phyloP scores from a whole-genome alignment of 2,888 invertebrate species.

The Yponomeuta sedellus region DNA sequence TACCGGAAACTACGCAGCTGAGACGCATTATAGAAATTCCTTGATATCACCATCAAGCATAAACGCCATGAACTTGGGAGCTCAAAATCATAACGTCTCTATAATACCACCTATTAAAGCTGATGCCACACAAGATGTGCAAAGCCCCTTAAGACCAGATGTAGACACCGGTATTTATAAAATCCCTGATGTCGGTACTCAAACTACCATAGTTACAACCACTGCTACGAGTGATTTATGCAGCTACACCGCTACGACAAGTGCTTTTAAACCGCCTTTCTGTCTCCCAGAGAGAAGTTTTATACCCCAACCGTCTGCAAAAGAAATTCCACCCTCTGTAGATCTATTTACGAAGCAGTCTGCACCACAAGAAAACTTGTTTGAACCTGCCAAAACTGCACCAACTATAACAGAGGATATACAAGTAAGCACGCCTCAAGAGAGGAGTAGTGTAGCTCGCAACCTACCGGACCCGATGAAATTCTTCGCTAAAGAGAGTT shows the following conservation, averaged over 20 bases:
- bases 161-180: not conserved
- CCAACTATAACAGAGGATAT: not conserved
- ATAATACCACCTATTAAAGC: not conserved
- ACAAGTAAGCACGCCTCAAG: not conserved
- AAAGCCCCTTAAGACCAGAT: not conserved
- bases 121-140: not conserved
- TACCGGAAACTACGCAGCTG: constrained; percentile 65
- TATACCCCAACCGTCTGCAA: not conserved
- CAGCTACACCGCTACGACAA: not conserved
- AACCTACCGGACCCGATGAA: constrained; percentile 44
- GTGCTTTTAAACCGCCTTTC: not conserved
- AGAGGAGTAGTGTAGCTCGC: not conserved
- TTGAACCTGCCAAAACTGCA: not conserved
- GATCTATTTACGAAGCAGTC: not conserved
- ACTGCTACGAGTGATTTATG: not conserved
- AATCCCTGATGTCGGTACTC: not conserved
- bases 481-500: constrained; percentile 37
- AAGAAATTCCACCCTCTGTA: not conserved
- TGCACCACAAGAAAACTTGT: not conserved
- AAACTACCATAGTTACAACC: not conserved
- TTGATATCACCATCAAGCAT: constrained; percentile 35
- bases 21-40: constrained; percentile 55
- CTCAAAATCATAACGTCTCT: constrained; percentile 20
- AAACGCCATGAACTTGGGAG: constrained; percentile 23
- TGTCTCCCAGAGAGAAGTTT: not conserved